Evolutionary conservation across 2,113 vertebrate species (phyloP).

Genomic region (Pyxicephalus adspersus): DNA sequence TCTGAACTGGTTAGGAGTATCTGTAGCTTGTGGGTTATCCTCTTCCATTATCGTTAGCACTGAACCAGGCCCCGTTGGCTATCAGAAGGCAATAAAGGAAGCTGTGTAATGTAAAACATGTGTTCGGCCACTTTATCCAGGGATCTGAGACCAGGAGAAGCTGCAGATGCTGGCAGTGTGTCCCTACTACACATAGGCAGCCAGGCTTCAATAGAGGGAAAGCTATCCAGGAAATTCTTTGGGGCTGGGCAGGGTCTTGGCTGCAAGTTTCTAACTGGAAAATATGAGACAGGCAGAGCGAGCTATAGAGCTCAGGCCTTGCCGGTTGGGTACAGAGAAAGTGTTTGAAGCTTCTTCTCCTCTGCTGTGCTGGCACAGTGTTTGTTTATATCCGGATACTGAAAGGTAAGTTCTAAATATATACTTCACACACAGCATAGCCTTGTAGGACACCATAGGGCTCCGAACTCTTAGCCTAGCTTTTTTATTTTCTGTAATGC

Average conservation of each 20-base stretch:
- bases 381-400: constrained; percentile 44
- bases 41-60: not conserved
- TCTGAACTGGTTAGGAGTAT: not conserved
- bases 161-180: constrained; percentile 68
- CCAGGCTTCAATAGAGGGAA: constrained; percentile 76
- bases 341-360: constrained; percentile 56
- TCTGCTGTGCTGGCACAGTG: constrained; percentile 46
- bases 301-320: constrained; percentile 75
- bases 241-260: constrained; percentile 88
- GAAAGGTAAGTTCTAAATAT: constrained; percentile 65
- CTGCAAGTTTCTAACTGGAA: constrained; percentile 83
- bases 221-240: constrained; percentile 86
- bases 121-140: constrained; percentile 81
- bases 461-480: not conserved
- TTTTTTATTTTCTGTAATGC: not conserved
- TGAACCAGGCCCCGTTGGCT: constrained; percentile 46
- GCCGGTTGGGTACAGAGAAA: not conserved
- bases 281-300: constrained; percentile 83
- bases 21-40: not conserved
- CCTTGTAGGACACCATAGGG: not conserved
- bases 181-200: constrained; percentile 73
- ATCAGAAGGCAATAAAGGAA: constrained; percentile 56
- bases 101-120: constrained; percentile 76
- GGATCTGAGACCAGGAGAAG: constrained; percentile 67
- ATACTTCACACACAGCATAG: not conserved